Evolutionary conservation across 1,140 invertebrate genomes (phyloP).

Genomic region (Ceratosolen solmsi): DNA sequence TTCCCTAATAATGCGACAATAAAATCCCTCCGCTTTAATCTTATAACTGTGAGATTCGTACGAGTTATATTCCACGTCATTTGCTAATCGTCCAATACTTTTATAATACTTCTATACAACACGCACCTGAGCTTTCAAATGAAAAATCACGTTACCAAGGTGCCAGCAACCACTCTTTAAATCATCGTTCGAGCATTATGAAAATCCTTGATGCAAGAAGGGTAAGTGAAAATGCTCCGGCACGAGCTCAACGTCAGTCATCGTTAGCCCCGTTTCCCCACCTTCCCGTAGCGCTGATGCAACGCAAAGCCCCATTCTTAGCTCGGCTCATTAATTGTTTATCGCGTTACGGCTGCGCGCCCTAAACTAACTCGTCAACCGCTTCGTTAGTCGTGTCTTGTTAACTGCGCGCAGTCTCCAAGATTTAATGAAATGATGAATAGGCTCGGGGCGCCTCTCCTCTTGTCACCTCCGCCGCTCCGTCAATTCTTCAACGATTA

Average conservation of each 20-base stretch:
- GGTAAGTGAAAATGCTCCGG: too few relatives aligned
- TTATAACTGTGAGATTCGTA: too few relatives aligned
- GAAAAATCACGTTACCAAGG: too few relatives aligned
- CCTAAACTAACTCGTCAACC: slow-evolving; percentile 18
- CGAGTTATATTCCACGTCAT: too few relatives aligned
- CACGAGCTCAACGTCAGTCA: slow-evolving; percentile 8
- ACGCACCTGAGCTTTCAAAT: too few relatives aligned
- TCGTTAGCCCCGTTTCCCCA: slow-evolving; percentile 6
- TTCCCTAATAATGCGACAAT: too few relatives aligned
- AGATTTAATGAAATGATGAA: slow-evolving; percentile 49
- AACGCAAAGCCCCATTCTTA: slow-evolving; percentile 52
- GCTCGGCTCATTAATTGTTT: slow-evolving; percentile 67
- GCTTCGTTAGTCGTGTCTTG: slow-evolving; percentile 47
- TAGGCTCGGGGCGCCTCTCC: neutral
- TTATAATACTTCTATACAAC: too few relatives aligned
- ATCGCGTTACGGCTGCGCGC: slow-evolving; percentile 60
- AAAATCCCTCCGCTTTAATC: too few relatives aligned
- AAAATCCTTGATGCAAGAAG: too few relatives aligned
- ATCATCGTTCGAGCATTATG: too few relatives aligned
- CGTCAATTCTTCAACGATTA: neutral
- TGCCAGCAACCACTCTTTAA: too few relatives aligned
- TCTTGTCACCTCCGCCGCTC: neutral
- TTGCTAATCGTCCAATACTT: too few relatives aligned
- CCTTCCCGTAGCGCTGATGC: neutral
- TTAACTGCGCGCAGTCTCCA: slow-evolving; percentile 20